phyloP scores from a whole-genome alignment of 2,888 invertebrate species.

The Aphelenchoides bicaudatus region DNA sequence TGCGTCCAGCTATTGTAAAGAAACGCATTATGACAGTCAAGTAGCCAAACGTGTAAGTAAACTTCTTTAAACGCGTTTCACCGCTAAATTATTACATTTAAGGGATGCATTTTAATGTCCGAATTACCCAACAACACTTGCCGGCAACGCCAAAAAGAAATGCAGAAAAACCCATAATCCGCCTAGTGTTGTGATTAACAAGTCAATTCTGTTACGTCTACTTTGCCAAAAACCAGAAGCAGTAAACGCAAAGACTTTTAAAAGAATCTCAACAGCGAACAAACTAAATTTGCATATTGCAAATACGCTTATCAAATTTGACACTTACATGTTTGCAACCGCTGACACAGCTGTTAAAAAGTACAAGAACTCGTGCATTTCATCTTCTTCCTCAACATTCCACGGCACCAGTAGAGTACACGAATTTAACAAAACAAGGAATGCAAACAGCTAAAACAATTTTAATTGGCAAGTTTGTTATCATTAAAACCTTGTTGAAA shows the following conservation, averaged over 20 bases:
- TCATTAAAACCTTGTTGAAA: constrained; percentile 70
- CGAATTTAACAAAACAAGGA: constrained; percentile 88
- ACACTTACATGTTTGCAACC: constrained; percentile 85
- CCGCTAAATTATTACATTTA: too few species aligned
- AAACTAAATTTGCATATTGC: constrained; percentile 2
- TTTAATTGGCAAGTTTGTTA: neutral
- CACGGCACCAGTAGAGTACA: constrained; percentile 69
- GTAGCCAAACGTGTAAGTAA: constrained; percentile 93
- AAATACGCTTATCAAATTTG: constrained; percentile 68
- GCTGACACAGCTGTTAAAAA: constrained; percentile 80
- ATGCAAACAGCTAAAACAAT: constrained; percentile 71
- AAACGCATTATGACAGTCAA: constrained; percentile 94
- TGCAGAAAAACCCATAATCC: constrained; percentile 89
- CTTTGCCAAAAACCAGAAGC: constrained; percentile 97
- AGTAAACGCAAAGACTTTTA: constrained; percentile 97
- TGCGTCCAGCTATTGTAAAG: constrained; percentile 85
- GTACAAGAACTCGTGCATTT: constrained; percentile 69
- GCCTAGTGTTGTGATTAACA: constrained; percentile 87
- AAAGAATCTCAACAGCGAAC: constrained; percentile 73
- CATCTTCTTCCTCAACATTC: constrained; percentile 68
- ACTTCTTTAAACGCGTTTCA: constrained; percentile 68
- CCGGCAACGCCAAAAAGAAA: constrained; percentile 52
- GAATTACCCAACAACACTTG: constrained; percentile 32
- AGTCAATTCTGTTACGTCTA: constrained; percentile 90
- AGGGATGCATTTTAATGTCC: too few species aligned